Conservation (phyloP, 1,140 invertebrate species). For the Zaprionus tsacasi region DNA sequence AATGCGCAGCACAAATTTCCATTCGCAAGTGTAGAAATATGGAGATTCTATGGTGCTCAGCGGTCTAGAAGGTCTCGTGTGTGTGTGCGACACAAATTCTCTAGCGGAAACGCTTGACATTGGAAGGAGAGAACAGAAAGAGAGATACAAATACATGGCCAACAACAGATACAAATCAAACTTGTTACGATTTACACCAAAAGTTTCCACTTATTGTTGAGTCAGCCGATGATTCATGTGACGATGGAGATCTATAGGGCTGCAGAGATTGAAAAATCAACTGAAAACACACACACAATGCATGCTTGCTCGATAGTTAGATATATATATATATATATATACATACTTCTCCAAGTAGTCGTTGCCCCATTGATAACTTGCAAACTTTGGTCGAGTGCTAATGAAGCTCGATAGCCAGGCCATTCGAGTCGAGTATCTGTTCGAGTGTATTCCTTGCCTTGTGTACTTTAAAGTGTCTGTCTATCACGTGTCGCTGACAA, state of each 20-base stretch:
- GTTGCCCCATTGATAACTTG: background rate
- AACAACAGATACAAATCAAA: background rate
- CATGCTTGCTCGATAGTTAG: background rate
- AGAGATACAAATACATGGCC: background rate
- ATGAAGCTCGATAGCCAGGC: background rate
- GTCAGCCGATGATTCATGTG: background rate
- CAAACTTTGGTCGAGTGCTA: background rate
- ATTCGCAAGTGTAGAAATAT: conserved; percentile 50
- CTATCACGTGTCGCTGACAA: conserved; percentile 39
- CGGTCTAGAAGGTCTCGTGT: conserved; percentile 21
- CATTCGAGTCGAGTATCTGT: background rate
- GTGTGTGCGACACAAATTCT: conserved; percentile 59
- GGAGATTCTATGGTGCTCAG: conserved; percentile 35
- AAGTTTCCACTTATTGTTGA: background rate
- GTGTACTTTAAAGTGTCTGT: conserved; percentile 6
- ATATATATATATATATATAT: too few relatives aligned
- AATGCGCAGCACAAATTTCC: conserved; percentile 49
- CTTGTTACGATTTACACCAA: background rate
- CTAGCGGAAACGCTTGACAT: conserved; percentile 61
- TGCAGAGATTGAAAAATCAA: background rate
- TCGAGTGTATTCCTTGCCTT: conserved; percentile 8
- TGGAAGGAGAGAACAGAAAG: conserved; percentile 13
- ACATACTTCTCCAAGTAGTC: background rate
- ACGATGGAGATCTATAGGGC: background rate
- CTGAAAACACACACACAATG: background rate